phyloP scores from a whole-genome alignment of 1,140 invertebrate genomes.

The Octopus sinensis region DNA sequence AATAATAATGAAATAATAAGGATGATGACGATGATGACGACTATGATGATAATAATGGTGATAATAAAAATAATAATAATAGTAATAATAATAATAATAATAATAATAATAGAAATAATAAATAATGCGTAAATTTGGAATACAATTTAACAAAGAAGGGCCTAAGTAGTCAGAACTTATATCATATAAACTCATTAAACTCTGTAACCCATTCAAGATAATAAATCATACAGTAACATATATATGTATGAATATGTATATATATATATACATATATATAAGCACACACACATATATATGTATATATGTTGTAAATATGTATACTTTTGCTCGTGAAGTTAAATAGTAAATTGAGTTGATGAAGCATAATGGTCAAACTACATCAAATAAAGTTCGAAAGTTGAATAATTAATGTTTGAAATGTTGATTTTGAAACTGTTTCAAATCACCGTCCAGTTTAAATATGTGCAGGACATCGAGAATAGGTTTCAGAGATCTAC shows the following conservation, averaged over 20 bases:
- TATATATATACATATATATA: constrained; percentile 7
- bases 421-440: too few relatives aligned
- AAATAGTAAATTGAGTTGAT: too few relatives aligned
- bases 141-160: neutral
- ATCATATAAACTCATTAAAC: neutral
- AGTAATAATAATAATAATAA: neutral
- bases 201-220: neutral
- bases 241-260: constrained; percentile 5
- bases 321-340: too few relatives aligned
- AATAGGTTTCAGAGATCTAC: too few relatives aligned
- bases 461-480: too few relatives aligned
- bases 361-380: too few relatives aligned
- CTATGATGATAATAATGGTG: neutral
- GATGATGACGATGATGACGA: neutral
- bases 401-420: too few relatives aligned
- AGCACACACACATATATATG: neutral
- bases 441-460: too few relatives aligned
- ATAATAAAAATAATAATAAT: neutral
- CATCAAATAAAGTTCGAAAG: too few relatives aligned
- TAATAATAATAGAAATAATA: neutral
- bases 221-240: neutral
- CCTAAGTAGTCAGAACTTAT: neutral
- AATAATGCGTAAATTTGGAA: neutral
- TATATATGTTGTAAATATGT: neutral
- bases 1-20: too few relatives aligned